These are phyloP conservation scores for Uria lomvia DNA, from an alignment of 2,113 vertebrate species.

Conservation along the genomic window DNA sequence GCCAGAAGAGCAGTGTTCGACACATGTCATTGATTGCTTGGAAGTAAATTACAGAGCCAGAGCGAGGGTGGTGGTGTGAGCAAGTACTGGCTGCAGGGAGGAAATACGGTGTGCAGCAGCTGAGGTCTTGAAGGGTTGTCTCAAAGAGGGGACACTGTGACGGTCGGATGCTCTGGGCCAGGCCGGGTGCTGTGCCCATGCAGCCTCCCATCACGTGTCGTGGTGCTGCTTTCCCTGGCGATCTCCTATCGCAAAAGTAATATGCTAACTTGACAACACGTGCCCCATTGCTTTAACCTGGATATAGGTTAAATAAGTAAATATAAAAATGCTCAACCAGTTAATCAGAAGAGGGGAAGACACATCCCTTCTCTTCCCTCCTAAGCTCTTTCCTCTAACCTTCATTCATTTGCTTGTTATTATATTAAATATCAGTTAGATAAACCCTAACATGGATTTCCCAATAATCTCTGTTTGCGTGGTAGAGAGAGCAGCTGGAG, in stretches of 20 bases:
- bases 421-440: not conserved
- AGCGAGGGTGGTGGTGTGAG: fast-evolving
- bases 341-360: not conserved
- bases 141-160: not conserved
- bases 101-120: not conserved
- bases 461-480: not conserved
- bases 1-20: not conserved
- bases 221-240: not conserved
- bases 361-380: not conserved
- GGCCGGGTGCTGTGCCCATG: fast-evolving
- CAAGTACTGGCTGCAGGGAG: not conserved
- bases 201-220: not conserved
- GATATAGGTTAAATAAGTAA: not conserved
- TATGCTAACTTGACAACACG: not conserved
- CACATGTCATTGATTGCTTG: not conserved
- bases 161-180: not conserved
- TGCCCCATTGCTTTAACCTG: not conserved
- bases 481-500: not conserved
- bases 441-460: not conserved
- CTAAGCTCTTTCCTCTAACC: not conserved
- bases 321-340: not conserved
- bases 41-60: not conserved
- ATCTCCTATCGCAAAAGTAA: not conserved
- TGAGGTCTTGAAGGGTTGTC: not conserved
- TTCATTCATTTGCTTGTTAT: not conserved